These are phyloP conservation scores for Drosophila anceps DNA, from an alignment of 2,888 invertebrate genomes.

Conservation along the genomic window DNA sequence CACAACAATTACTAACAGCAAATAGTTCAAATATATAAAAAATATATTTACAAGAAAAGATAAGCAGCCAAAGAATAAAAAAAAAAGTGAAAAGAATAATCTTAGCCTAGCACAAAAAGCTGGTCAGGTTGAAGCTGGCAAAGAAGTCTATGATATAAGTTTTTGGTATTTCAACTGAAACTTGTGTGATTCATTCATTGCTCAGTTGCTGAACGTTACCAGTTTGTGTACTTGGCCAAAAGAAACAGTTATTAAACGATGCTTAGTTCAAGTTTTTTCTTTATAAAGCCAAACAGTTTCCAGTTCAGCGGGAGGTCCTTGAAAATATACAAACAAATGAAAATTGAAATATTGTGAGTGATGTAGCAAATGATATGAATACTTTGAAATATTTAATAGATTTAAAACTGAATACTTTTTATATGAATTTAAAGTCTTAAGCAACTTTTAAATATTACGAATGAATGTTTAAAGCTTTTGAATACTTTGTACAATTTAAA, in stretches of 20 bases:
- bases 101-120: conserved; percentile 10
- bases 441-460: background rate
- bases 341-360: background rate
- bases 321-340: background rate
- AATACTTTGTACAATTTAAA: conserved; percentile 7
- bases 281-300: conserved; percentile 3
- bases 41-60: conserved; percentile 37
- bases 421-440: background rate
- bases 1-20: conserved; percentile 57
- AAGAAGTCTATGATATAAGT: conserved; percentile 30
- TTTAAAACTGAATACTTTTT: background rate
- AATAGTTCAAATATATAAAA: conserved; percentile 74
- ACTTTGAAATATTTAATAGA: background rate
- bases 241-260: conserved; percentile 34
- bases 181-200: conserved; percentile 49
- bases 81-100: conserved; percentile 8
- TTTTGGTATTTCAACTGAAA: conserved; percentile 31
- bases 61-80: conserved; percentile 27
- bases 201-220: conserved; percentile 28
- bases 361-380: conserved; percentile 5
- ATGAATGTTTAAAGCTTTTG: background rate
- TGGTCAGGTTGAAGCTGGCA: conserved; percentile 20
- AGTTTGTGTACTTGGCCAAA: conserved; percentile 41
- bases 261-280: conserved; percentile 44
- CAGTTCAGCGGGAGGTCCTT: conserved; percentile 3